Percentiles rank a stretch among this genome's conserved stretches.
These are phyloP conservation scores for Drosophila cardini DNA, from an alignment of 1,140 invertebrate genomes.

Conservation along the genomic window DNA sequence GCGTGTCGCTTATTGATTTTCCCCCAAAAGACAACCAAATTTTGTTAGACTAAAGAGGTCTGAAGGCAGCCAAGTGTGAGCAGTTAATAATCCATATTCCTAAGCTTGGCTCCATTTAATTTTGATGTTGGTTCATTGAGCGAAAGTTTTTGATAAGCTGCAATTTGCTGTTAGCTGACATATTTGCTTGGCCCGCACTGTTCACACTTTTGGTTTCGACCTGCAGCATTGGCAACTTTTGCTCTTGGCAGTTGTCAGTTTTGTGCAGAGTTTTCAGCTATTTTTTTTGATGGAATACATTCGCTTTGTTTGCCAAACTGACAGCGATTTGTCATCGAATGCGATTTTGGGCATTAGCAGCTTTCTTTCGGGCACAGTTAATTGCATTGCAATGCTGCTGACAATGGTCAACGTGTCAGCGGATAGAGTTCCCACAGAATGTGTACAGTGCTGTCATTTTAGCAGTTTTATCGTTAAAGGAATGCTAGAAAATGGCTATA, in stretches of 20 bases:
- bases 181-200: slow-evolving; percentile 25
- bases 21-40: not conserved
- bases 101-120: slow-evolving; percentile 11
- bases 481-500: too few relatives aligned
- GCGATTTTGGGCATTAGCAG: slow-evolving; percentile 7
- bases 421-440: too few relatives aligned
- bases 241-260: slow-evolving; percentile 10
- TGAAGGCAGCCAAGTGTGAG: slow-evolving; percentile 15
- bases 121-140: slow-evolving; percentile 30
- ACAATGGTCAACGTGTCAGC: not conserved
- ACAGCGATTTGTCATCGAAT: slow-evolving; percentile 48
- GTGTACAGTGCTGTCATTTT: too few relatives aligned
- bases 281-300: slow-evolving; percentile 19
- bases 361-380: slow-evolving; percentile 37
- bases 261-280: too few relatives aligned
- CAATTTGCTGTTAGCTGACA: slow-evolving; percentile 23
- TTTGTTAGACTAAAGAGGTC: not conserved
- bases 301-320: slow-evolving; percentile 17
- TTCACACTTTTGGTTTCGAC: slow-evolving; percentile 22
- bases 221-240: slow-evolving; percentile 15
- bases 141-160: slow-evolving; percentile 35
- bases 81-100: slow-evolving; percentile 23
- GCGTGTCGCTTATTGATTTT: slow-evolving; percentile 44
- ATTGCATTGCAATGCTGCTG: slow-evolving; percentile 21
- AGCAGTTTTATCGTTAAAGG: too few relatives aligned